These are phyloP conservation scores for Caenorhabditis wallacei DNA, from an alignment of 2,888 invertebrate genomes.

Conservation along the genomic window DNA sequence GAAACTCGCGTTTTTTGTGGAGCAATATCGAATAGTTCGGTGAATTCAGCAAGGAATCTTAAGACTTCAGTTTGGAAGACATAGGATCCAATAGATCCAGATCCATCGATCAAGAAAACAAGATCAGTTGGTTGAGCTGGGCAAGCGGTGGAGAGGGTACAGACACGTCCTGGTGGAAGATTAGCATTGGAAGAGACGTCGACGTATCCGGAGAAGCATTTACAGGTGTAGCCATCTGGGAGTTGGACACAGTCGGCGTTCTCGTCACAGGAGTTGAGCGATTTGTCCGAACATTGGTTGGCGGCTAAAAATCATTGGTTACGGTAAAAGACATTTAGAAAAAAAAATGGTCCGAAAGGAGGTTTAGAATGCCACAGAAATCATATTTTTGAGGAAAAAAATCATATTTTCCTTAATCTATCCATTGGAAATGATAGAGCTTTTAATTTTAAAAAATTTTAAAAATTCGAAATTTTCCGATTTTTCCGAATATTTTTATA, in stretches of 20 bases:
- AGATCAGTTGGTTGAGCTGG: slow-evolving; percentile 81
- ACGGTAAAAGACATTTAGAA: too few species aligned
- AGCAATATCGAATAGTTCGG: slow-evolving; percentile 81
- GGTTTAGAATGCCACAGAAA: too few species aligned
- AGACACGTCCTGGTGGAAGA: slow-evolving; percentile 82
- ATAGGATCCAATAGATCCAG: slow-evolving; percentile 81
- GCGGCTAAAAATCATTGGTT: slow-evolving; percentile 57
- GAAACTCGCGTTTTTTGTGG: slow-evolving; percentile 79
- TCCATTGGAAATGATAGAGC: too few species aligned
- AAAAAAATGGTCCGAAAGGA: too few species aligned
- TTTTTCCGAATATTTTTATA: too few species aligned
- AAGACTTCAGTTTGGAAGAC: slow-evolving; percentile 80
- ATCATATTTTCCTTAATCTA: too few species aligned
- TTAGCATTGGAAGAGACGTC: slow-evolving; percentile 82
- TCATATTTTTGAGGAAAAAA: too few species aligned
- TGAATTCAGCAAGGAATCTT: slow-evolving; percentile 80
- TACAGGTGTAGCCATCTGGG: slow-evolving; percentile 77
- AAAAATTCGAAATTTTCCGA: too few species aligned
- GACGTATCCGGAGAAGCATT: slow-evolving; percentile 80
- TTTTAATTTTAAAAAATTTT: too few species aligned
- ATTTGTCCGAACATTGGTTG: slow-evolving; percentile 75
- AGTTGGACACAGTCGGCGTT: slow-evolving; percentile 78
- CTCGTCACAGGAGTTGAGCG: slow-evolving; percentile 76
- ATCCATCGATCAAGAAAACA: slow-evolving; percentile 82
- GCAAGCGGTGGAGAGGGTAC: slow-evolving; percentile 81